Evolutionary conservation across 2,888 invertebrate genomes (phyloP), one percentile per base, ranked within the genome.

Genomic region (Adineta ricciae): DNA sequence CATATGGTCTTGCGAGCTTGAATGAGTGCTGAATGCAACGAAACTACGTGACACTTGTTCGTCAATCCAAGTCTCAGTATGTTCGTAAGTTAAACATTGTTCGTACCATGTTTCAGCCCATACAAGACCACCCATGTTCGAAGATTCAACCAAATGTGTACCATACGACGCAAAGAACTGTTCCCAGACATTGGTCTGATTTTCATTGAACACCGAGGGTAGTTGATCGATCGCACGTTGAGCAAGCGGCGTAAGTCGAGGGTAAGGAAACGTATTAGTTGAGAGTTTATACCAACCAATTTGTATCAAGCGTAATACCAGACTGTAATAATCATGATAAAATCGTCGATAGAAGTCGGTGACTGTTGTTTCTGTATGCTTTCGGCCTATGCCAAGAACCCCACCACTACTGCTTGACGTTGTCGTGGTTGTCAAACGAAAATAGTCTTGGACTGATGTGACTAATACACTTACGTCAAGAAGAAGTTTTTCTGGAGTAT

Each of bases 41-140:
- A 32, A 64, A 27, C 27, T 32, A 5, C 5, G 32, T 2, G 36
- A 14, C 32, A 64, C 19, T 36, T 64, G 64, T 27, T 32, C 14
- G 19, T 64, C 36, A 38, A 78, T 78, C 78, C 78, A 78, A 41
- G 41, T 78, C 32, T 78, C 21, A 4, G 78, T 41, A 41, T n/a
- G 38, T 78, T 41, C 41, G 21, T 78, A 38, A 41, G 41, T 41
- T 21, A 78, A 41, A 78, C 78, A 78, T 14, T 41, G 24, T n/a
- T 78, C 41, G 41, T 41, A 41, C 78, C 78, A 78, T 21, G 38
- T 41, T 78, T 78, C 78, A n/a, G 78, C 78, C 78, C 78, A 78
- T n/a, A 41, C 78, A 9, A 41, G 38, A 78, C 78, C 78, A 14
- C 78, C 78, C 78, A 78, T 78, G 14, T 78, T 41, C 9, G 78